Conservation (phyloP, 2,797 vertebrate genomes). For the Novumbra hubbsi region DNA sequence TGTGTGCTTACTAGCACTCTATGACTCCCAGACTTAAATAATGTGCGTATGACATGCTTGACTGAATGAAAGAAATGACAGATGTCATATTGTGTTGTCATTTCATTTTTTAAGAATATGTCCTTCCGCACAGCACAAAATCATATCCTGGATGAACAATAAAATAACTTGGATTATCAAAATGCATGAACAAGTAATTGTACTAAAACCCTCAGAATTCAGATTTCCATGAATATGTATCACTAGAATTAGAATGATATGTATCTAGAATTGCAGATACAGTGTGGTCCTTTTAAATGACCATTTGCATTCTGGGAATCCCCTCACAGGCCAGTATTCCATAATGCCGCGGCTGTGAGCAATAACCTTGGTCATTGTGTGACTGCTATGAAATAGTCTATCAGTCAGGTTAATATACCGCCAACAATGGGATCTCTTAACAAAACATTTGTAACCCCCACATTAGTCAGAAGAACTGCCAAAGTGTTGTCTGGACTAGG, state of each 20-base stretch:
- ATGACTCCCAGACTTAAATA: constrained; percentile 43
- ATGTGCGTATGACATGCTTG: constrained; percentile 25
- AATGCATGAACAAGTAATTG: not conserved
- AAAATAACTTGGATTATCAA: constrained; percentile 33
- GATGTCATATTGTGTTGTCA: constrained; percentile 56
- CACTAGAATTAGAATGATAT: not conserved
- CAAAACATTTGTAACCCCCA: constrained; percentile 29
- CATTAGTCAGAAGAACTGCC: constrained; percentile 48
- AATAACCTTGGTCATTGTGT: constrained; percentile 59
- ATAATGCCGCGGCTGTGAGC: constrained; percentile 34
- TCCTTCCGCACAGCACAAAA: constrained; percentile 17
- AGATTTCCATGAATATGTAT: constrained; percentile 15
- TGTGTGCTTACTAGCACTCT: constrained; percentile 4
- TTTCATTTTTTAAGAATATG: constrained; percentile 27
- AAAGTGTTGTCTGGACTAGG: constrained; percentile 34
- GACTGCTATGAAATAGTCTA: constrained; percentile 75
- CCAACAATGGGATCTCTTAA: constrained; percentile 49
- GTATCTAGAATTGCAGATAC: constrained; percentile 1
- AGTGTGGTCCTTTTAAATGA: constrained; percentile 59
- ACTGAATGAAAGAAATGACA: constrained; percentile 22
- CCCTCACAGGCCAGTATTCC: constrained; percentile 32
- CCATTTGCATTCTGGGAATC: constrained; percentile 64
- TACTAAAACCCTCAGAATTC: not conserved
- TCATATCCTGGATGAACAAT: constrained; percentile 60
- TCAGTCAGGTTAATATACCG: constrained; percentile 70